Evolutionary conservation across 2,113 vertebrate genomes (phyloP), one percentile per base, ranked within the genome.

Genomic region (Lagopus muta): DNA sequence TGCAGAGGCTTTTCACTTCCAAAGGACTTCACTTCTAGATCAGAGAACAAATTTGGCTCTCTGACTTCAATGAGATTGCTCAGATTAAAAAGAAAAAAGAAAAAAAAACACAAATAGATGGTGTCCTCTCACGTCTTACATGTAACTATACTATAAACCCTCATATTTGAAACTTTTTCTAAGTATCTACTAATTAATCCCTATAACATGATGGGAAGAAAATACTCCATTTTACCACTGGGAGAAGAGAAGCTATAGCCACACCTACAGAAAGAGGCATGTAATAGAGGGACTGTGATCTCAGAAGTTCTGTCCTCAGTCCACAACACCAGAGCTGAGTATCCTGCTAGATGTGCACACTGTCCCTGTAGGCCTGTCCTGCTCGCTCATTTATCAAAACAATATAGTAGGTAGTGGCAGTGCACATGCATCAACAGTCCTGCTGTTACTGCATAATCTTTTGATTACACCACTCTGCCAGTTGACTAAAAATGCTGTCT

Each of bases 401-500:
- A 48, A 40, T 6, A 40, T 86, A 64, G 72, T 64, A 83, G 87
- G 57, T 28, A 80, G 65, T 75, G 73, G 73, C 52, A 78, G n/a
- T 14, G 52, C 36, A 91, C 88, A 72, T 57, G 82, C 75, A 94
- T 86, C 89, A 94, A 91, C 65, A 86, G 50, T 65, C 93, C 83
- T 38, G 76, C 89, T 97, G 91, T 72, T 94, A 88, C 82, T 83
- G 85, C 89, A 86, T 85, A 72, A 92, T 94, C 84, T 94, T 96
- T 92, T 54, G 93, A 93, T 96, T 94, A 89, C 71, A 69, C 40
- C 61, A 88, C 47, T 84, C 90, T 73, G 83, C 64, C 81, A 77
- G 62, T 80, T 43, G 81, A 90, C 90, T 66, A 75, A 93, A 97
- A 92, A 24, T 93, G 90, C 88, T 95, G 75, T 78, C 93, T 95